Conservation (phyloP, 2,113 vertebrate genomes). For the Carlito syrichta region DNA sequence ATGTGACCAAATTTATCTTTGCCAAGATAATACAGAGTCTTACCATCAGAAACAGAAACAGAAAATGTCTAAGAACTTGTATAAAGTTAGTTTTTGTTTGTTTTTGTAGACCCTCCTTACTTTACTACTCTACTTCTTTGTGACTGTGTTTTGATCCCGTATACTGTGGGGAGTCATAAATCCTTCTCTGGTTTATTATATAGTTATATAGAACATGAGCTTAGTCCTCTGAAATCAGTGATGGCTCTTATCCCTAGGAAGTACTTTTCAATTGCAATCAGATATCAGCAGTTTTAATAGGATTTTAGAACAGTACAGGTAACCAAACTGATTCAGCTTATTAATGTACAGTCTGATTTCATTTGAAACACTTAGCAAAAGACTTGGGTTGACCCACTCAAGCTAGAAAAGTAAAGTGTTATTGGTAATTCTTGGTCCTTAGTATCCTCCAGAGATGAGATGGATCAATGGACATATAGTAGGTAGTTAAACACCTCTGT, state of each 20-base stretch:
- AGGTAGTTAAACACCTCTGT: not conserved
- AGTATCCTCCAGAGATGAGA: not conserved
- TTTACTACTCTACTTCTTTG: not conserved
- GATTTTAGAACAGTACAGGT: not conserved
- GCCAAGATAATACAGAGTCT: not conserved
- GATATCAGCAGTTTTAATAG: not conserved
- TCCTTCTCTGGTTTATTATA: not conserved
- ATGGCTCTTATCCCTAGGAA: not conserved
- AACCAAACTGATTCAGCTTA: not conserved
- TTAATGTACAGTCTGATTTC: not conserved
- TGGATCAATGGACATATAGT: not conserved
- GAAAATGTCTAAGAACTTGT: not conserved
- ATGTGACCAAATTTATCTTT: not conserved
- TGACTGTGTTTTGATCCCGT: not conserved
- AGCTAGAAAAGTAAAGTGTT: not conserved
- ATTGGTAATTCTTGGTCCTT: not conserved
- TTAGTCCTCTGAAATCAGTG: not conserved
- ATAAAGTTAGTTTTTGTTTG: not conserved
- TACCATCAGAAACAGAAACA: not conserved
- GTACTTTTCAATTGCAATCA: not conserved
- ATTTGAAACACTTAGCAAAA: not conserved
- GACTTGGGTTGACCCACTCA: not conserved
- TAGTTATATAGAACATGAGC: not conserved
- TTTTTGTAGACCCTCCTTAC: not conserved
- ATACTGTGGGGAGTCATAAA: not conserved